Percentiles rank a stretch among this genome's conserved stretches.
These are phyloP conservation scores for Tiliacea aurago DNA, from an alignment of 2,888 invertebrate genomes.

Conservation along the genomic window DNA sequence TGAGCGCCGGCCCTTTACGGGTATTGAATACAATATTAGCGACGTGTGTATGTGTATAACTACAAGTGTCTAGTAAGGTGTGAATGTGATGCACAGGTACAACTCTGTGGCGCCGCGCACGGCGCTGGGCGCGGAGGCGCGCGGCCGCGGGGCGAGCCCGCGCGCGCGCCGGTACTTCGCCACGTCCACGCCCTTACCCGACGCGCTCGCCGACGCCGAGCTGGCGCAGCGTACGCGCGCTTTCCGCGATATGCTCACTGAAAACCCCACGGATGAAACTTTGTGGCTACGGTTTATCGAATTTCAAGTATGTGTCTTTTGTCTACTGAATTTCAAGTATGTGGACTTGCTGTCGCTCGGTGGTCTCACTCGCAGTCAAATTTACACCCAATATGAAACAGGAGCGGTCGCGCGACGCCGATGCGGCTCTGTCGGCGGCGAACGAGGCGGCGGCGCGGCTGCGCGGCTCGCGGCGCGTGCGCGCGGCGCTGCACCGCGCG, in stretches of 20 bases:
- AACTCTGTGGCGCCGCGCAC: slow-evolving; percentile 25
- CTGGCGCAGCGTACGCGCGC: slow-evolving; percentile 71
- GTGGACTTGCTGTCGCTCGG: neutral
- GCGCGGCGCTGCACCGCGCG: slow-evolving; percentile 66
- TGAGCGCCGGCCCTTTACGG: no score
- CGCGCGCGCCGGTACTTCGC: slow-evolving; percentile 56
- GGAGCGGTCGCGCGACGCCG: slow-evolving; percentile 68
- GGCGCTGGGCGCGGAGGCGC: slow-evolving; percentile 41
- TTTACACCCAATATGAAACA: slow-evolving; percentile 35
- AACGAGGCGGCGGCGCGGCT: slow-evolving; percentile 54
- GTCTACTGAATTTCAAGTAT: slow-evolving; percentile 77
- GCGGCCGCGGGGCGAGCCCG: slow-evolving; percentile 10
- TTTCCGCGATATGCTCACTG: slow-evolving; percentile 73
- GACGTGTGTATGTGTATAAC: no score
- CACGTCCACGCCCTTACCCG: slow-evolving; percentile 37
- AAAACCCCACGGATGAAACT: slow-evolving; percentile 71
- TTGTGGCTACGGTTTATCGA: slow-evolving; percentile 79
- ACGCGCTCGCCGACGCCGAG: slow-evolving; percentile 50
- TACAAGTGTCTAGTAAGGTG: no score
- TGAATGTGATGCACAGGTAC: slow-evolving; percentile 28
- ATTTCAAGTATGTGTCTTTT: slow-evolving; percentile 72
- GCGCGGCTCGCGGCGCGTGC: slow-evolving; percentile 54
- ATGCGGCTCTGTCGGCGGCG: slow-evolving; percentile 64
- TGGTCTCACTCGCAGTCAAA: neutral
- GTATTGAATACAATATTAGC: no score